These are phyloP conservation scores for Lophius americanus DNA, from an alignment of 2,797 vertebrate genomes.

Conservation along the genomic window DNA sequence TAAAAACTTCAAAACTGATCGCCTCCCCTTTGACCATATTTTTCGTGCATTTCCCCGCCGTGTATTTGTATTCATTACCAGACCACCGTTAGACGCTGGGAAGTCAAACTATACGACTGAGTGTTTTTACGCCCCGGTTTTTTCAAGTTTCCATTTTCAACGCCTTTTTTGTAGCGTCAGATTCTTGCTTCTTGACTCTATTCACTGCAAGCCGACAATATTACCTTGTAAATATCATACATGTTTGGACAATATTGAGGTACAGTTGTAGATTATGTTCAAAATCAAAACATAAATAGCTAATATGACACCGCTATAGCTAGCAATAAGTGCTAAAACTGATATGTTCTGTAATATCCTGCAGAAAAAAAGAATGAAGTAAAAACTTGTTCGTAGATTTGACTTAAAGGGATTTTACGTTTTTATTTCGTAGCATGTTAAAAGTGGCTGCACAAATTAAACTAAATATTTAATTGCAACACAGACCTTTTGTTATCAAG, in stretches of 20 bases:
- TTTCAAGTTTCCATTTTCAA: neutral
- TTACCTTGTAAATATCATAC: neutral
- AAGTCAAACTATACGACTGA: slow-evolving; percentile 1
- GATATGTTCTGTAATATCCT: neutral
- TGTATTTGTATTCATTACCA: neutral
- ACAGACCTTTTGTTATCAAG: too few species aligned
- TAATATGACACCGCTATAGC: neutral
- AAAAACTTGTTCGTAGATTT: too few species aligned
- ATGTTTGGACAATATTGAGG: neutral
- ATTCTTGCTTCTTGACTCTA: too few species aligned
- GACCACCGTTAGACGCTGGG: neutral
- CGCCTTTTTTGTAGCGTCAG: neutral
- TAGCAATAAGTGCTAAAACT: neutral
- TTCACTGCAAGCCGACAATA: too few species aligned
- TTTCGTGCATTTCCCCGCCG: slow-evolving; percentile 8
- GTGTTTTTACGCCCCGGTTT: neutral
- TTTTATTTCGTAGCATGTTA: too few species aligned
- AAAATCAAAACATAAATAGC: too few species aligned
- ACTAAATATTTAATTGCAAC: too few species aligned
- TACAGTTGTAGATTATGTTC: too few species aligned
- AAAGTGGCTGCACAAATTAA: too few species aligned
- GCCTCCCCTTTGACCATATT: slow-evolving; percentile 27
- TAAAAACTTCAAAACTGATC: slow-evolving; percentile 45
- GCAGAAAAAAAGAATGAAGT: too few species aligned
- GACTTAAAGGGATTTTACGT: too few species aligned